Base-by-base conservation (phyloP, 2,797 vertebrate genomes). In the Argyrosomus regius region DNA sequence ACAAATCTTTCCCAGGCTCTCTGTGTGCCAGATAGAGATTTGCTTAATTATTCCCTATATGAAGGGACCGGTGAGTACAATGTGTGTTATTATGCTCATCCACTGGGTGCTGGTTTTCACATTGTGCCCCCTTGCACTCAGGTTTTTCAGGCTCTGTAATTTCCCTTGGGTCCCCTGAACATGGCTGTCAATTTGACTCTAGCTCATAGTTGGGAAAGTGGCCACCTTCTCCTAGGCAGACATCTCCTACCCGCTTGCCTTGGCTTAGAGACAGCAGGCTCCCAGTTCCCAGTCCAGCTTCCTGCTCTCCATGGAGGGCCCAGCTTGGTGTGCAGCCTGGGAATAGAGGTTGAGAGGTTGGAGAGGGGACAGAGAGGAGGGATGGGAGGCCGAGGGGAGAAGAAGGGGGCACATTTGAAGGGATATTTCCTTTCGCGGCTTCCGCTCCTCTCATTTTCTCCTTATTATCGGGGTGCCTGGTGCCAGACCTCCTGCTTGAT, bases 401-500 rank as follows among this genome's bases (percentile, higher is more conserved):
- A 69, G 70, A 77, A 59, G 41, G 80, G 81, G 85, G 56, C 31
- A 56, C 75, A 72, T 89, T 92, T 88, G 84, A 89, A 86, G 86
- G 81, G 86, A 91, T 93, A 93, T 94, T 93, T 94, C 88, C 90
- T 93, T 90, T 92, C 91, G 83, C 68, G 7, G 82, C 83, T 93
- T 94, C 90, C 88, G 72, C 78, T 85, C 39, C 28, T 88, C 89
- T 92, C 91, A 76, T 93, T 94, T 94, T 92, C 89, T 90, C 85
- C 89, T 88, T 85, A 92, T 94, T 93, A 92, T 93, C 87, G 80
- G 88, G 83, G 83, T 68, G 80, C 67, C 87, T 85, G 82, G 82
- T 91, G 88, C 92, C 93, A 92, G 91, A 87, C 84, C 81, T 89
- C 76, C 80, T 70, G 78, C 76, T 63, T 68, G 77, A 82, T 90